phyloP scores from a whole-genome alignment of 2,888 invertebrate species.

The Eupithecia dodoneata region DNA sequence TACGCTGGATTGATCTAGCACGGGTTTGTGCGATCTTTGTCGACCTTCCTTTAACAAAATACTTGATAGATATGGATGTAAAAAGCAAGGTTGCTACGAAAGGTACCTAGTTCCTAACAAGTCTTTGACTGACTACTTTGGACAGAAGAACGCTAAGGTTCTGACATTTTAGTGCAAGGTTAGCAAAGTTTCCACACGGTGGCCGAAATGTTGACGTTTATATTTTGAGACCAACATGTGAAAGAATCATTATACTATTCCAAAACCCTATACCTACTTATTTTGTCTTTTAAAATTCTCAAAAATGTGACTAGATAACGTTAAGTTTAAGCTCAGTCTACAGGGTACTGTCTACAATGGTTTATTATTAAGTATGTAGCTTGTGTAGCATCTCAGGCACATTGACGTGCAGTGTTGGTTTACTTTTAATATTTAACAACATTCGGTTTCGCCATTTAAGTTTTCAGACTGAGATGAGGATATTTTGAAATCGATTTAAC shows the following conservation, averaged over 20 bases:
- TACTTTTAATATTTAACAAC: constrained; percentile 1
- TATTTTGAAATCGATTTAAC: neutral
- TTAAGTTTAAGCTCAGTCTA: neutral
- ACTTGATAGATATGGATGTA: neutral
- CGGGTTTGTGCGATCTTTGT: neutral
- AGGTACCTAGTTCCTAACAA: neutral
- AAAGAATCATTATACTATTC: neutral
- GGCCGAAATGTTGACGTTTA: neutral
- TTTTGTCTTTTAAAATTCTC: neutral
- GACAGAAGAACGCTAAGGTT: neutral
- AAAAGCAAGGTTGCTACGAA: neutral
- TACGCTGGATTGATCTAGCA: neutral
- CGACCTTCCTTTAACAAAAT: neutral
- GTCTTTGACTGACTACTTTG: neutral
- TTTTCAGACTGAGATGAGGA: neutral
- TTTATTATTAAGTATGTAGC: neutral
- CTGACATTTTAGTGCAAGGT: neutral
- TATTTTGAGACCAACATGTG: neutral
- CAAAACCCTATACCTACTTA: neutral
- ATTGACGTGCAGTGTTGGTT: constrained; percentile 13
- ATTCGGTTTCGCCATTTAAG: constrained; percentile 2
- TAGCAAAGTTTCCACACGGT: too few relatives aligned
- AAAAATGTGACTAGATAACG: neutral
- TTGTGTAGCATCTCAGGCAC: neutral
- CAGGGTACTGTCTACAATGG: neutral